Percentiles rank a stretch among this genome's conserved stretches.
These are phyloP conservation scores for Drosophila albomicans DNA, from an alignment of 1,140 invertebrate genomes.

Conservation along the genomic window DNA sequence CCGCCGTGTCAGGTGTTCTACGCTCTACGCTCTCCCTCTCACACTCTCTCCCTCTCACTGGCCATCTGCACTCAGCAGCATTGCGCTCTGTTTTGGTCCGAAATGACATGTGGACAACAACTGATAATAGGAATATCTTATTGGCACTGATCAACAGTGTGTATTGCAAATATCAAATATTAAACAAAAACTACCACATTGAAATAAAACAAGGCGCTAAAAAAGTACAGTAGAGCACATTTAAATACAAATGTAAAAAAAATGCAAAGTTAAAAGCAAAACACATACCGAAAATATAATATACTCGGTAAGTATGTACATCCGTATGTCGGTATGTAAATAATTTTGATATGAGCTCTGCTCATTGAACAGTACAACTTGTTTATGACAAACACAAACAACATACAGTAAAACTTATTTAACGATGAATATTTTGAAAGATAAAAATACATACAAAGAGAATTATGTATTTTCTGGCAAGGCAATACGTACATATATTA, in stretches of 20 bases:
- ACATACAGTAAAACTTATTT: conserved; percentile 2
- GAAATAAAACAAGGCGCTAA: conserved; percentile 18
- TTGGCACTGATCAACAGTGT: conserved; percentile 32
- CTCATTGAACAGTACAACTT: conserved; percentile 38
- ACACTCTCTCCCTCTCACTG: too few species aligned
- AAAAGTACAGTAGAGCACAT: conserved; percentile 51
- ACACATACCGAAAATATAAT: conserved; percentile 22
- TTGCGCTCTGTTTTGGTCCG: conserved; percentile 71
- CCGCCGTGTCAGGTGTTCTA: conserved; percentile 62
- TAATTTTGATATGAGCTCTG: conserved; percentile 41
- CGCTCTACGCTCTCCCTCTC: conserved; percentile 42
- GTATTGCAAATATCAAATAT: conserved; percentile 12
- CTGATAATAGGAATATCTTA: conserved; percentile 35
- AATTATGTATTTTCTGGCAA: conserved; percentile 5
- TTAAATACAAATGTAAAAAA: conserved; percentile 29
- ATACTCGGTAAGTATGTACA: conserved; percentile 6
- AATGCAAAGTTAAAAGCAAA: conserved; percentile 31
- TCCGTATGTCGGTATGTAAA: conserved; percentile 25
- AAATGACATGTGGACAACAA: conserved; percentile 48
- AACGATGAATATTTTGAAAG: not conserved
- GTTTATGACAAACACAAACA: conserved; percentile 18
- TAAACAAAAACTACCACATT: conserved; percentile 6
- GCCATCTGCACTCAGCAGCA: conserved; percentile 1
- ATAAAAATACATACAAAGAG: not conserved
- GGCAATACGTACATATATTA: not conserved